A percentile compares a stretch with the other conserved stretches of the same genome.
These are phyloP conservation scores for Agelaius phoeniceus DNA, from an alignment of 2,113 vertebrate species.

Conservation along the genomic window DNA sequence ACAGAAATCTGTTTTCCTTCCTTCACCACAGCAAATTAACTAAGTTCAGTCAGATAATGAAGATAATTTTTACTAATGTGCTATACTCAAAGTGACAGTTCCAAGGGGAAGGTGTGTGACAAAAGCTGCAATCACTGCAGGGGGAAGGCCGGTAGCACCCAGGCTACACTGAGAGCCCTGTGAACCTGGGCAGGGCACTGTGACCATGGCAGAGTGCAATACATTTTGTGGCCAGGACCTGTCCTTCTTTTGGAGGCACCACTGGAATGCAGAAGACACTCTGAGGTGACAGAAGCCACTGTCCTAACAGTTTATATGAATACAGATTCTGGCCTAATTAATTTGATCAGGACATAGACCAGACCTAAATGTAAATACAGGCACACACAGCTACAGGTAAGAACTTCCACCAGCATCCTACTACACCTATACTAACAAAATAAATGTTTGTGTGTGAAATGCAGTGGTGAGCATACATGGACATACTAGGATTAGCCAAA, in stretches of 20 bases:
- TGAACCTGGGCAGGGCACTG: background rate
- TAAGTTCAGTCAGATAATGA: background rate
- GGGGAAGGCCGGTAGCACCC: fast-evolving
- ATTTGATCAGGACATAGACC: background rate
- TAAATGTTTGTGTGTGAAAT: background rate
- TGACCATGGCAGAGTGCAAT: background rate
- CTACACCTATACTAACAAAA: background rate
- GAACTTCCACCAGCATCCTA: background rate
- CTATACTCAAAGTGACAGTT: background rate
- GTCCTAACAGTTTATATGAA: background rate
- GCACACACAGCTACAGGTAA: background rate
- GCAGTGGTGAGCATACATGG: background rate
- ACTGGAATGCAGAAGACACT: background rate
- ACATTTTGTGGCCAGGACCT: background rate
- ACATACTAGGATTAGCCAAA: background rate
- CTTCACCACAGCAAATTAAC: background rate
- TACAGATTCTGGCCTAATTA: background rate
- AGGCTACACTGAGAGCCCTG: background rate
- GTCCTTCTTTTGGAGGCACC: background rate
- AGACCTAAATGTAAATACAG: background rate
- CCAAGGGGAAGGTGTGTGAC: background rate
- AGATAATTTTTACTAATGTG: background rate
- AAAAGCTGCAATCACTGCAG: background rate
- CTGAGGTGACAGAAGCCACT: background rate
- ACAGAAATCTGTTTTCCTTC: background rate